phyloP scores from a whole-genome alignment of 2,113 vertebrate genomes.

The Saguinus midas region DNA sequence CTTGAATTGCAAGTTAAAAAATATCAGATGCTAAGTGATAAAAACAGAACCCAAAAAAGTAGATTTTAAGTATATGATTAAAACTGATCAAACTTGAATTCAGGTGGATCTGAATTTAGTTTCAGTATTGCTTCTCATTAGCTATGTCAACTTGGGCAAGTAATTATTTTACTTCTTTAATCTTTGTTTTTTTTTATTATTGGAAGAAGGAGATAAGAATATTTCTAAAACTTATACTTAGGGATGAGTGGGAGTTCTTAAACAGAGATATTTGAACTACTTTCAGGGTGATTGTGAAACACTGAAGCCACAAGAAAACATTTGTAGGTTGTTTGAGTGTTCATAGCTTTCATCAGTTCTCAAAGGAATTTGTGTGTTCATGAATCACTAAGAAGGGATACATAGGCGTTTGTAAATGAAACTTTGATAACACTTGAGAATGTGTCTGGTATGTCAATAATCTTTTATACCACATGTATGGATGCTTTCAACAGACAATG shows the following conservation, averaged over 20 bases:
- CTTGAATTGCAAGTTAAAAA: not conserved
- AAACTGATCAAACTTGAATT: not conserved
- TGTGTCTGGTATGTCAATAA: not conserved
- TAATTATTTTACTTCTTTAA: not conserved
- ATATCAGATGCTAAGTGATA: not conserved
- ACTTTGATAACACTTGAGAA: not conserved
- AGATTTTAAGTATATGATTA: not conserved
- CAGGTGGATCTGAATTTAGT: not conserved
- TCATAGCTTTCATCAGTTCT: not conserved
- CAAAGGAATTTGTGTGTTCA: not conserved
- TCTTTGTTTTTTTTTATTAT: not conserved
- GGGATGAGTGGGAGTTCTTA: not conserved
- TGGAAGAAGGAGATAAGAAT: not conserved
- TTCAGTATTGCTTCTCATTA: not conserved
- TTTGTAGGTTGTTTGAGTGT: rapidly evolving
- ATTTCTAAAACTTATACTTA: not conserved
- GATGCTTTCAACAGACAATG: not conserved
- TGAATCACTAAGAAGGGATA: not conserved
- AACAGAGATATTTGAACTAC: not conserved
- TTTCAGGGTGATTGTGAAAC: not conserved
- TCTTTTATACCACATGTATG: not conserved
- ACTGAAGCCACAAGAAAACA: not conserved
- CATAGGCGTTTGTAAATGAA: not conserved
- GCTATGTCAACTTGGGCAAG: not conserved
- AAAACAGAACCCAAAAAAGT: not conserved